Evolutionary conservation across 2,888 invertebrate species (phyloP).

Genomic region (Panzeria rudis): DNA sequence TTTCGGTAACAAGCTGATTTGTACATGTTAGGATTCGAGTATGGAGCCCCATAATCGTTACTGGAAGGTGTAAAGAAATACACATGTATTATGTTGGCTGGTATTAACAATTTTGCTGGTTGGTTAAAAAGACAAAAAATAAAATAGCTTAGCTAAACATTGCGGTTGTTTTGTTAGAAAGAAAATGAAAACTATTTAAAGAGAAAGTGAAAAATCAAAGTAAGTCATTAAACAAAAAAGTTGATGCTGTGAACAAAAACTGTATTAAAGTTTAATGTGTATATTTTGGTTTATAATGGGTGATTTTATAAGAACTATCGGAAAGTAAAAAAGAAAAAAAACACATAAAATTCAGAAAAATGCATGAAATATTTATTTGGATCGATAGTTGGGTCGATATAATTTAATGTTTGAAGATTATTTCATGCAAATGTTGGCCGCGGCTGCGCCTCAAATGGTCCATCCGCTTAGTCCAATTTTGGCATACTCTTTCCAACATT

Average conservation of each 20-base stretch:
- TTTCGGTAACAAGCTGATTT: slow-evolving; percentile 42
- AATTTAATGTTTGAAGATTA: no score
- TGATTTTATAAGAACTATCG: no score
- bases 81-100: slow-evolving; percentile 17
- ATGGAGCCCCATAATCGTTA: slow-evolving; percentile 35
- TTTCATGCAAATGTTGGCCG: no score
- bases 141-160: slow-evolving; percentile 11
- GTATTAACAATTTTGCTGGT: slow-evolving; percentile 18
- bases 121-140: neutral
- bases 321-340: no score
- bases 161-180: neutral
- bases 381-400: no score
- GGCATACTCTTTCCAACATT: no score
- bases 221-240: neutral
- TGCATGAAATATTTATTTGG: no score
- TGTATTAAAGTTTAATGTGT: neutral
- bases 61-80: slow-evolving; percentile 56
- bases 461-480: no score
- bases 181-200: slow-evolving; percentile 42
- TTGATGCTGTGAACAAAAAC: slow-evolving; percentile 7
- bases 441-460: no score
- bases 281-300: slow-evolving; percentile 4
- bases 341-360: no score
- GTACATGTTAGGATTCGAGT: slow-evolving; percentile 42
- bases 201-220: slow-evolving; percentile 60